Evolutionary conservation across 2,797 vertebrate genomes (phyloP), one percentile per base, ranked within the genome.

Genomic region (Coranthus polyacanthus): DNA sequence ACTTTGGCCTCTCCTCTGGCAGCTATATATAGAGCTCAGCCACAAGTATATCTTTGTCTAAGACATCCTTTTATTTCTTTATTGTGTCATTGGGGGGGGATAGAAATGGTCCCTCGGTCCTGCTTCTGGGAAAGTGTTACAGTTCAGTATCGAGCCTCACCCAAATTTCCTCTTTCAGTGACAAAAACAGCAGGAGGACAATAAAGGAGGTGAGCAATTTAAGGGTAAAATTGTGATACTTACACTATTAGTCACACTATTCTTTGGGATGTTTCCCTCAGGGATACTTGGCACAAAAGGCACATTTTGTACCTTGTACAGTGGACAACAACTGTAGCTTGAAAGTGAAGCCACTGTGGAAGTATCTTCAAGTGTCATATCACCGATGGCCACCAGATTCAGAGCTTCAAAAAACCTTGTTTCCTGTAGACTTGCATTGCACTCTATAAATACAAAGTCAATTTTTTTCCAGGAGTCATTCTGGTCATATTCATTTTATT

Each of bases 31-130:
- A 89, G 77, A 81, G 58, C 63, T 75, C 32, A 50, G 39, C 75
- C 81, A 72, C 57, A 54, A 84, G 55, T 67, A 55, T 46, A 85
- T 84, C 82, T 89, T 87, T 87, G 84, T 86, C 80, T 57, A 58
- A 83, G 78, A 88, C 82, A 70, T 89, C 84, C 79, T 84, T 75
- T 88, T 72, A 75, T 84, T 82, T 81, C 55, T 81, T 73, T 34
- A 55, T 45, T 22, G 34, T 51, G 21, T 61, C 49, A 17, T 63
- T 12, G 37, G 44, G 46, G 60, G 22, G 22, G 22, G 3, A 24
- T 24, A 24, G n/a, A 82, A 62, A 68, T 45, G 32, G 44, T 66
- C 54, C 50, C 45, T 17, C 54, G 54, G 62, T 63, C 37, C 38
- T 6, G 8, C 32, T 45, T 44, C 63, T 67, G 61, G 54, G 57